Evolutionary conservation across 1,140 invertebrate species (phyloP).

Genomic region (Chironomus tepperi): DNA sequence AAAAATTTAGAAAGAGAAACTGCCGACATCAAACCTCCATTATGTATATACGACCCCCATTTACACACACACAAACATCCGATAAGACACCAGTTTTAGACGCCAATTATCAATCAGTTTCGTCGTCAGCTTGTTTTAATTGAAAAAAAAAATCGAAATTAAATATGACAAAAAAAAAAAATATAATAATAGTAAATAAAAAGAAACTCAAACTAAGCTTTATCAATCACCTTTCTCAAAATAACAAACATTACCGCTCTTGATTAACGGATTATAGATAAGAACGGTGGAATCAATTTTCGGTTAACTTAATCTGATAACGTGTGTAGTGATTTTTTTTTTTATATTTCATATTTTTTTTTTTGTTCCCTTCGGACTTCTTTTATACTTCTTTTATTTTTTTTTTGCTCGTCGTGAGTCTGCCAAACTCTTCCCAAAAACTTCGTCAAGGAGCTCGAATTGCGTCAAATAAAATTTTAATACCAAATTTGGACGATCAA

Average conservation of each 20-base stretch:
- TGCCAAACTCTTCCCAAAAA: too few species aligned
- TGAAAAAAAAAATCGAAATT: neutral
- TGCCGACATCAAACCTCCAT: too few species aligned
- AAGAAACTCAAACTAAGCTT: neutral
- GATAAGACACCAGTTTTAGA: neutral
- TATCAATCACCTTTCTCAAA: slow-evolving; percentile 8
- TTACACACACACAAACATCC: too few species aligned
- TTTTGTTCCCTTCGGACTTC: neutral
- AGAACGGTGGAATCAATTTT: slow-evolving; percentile 15
- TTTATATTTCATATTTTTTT: neutral
- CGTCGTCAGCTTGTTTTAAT: slow-evolving; percentile 5
- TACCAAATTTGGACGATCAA: too few species aligned
- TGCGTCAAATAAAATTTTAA: too few species aligned
- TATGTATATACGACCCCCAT: too few species aligned
- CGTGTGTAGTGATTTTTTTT: slow-evolving; percentile 2
- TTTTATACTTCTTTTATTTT: too few species aligned
- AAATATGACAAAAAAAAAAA: too few species aligned
- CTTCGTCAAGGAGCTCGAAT: too few species aligned
- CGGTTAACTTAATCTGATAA: neutral
- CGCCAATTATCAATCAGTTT: slow-evolving; percentile 3
- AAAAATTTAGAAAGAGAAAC: too few species aligned
- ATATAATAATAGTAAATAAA: neutral
- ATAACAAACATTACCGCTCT: slow-evolving; percentile 6
- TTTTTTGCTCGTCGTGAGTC: too few species aligned
- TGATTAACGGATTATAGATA: slow-evolving; percentile 21